A percentile compares a stretch with the other conserved stretches of the same genome.
Conservation (phyloP, 2,888 invertebrate genomes). For the Zele albiditarsus region DNA sequence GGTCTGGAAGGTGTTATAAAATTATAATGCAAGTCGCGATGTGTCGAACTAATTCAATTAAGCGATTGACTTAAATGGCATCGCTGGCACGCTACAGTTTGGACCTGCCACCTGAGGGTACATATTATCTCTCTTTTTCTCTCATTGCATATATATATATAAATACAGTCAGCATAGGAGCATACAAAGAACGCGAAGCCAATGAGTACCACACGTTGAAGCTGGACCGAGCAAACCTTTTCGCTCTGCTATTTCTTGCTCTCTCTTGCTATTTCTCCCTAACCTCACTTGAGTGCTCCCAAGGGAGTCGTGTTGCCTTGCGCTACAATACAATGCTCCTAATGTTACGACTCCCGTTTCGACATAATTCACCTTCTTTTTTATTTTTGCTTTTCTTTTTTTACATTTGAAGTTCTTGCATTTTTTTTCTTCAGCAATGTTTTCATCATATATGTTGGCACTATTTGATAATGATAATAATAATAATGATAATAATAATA, state of each 20-base stretch:
- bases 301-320: conserved; percentile 65
- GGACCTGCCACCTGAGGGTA: conserved; percentile 66
- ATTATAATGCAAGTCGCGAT: conserved; percentile 61
- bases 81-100: conserved; percentile 32
- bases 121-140: conserved; percentile 55
- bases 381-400: conserved; percentile 26
- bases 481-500: too few species aligned
- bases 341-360: conserved; percentile 72
- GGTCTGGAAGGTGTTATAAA: conserved; percentile 34
- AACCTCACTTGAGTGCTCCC: conserved; percentile 55
- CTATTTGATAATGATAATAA: too few species aligned
- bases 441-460: not conserved
- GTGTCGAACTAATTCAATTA: conserved; percentile 68
- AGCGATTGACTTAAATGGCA: conserved; percentile 59
- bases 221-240: conserved; percentile 36
- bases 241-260: conserved; percentile 44
- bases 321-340: conserved; percentile 72
- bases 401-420: conserved; percentile 45
- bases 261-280: conserved; percentile 26
- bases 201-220: conserved; percentile 8
- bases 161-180: not conserved
- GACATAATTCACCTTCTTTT: conserved; percentile 68
- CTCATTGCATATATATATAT: conserved; percentile 27
- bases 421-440: not conserved
- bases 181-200: conserved; percentile 1